Base-by-base conservation (phyloP, 92 coral and sea anemone genomes). In the Paragorgia papillata region DNA sequence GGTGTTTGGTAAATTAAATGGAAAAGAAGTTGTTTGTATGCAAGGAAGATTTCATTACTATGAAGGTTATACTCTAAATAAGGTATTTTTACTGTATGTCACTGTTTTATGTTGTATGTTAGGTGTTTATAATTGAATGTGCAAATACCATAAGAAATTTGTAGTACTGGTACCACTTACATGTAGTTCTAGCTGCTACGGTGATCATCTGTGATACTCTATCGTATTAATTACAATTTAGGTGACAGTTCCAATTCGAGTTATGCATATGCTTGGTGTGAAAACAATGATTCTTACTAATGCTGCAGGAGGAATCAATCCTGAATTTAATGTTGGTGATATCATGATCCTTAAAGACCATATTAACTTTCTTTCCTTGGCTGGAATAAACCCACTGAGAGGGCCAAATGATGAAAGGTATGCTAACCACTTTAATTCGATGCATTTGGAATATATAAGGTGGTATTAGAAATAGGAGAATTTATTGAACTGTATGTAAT, bases 161-260 rank as follows among this genome's bases (percentile, higher is more conserved):
- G n/a, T n/a, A n/a, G n/a, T n/a, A n/a, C n/a, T n/a, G n/a, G n/a
- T n/a, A n/a, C n/a, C n/a, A n/a, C n/a, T n/a, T n/a, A n/a, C n/a
- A n/a, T n/a, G n/a, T n/a, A n/a, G n/a, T n/a, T n/a, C n/a, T n/a
- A n/a, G n/a, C n/a, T n/a, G n/a, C n/a, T n/a, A n/a, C n/a, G n/a
- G n/a, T n/a, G n/a, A n/a, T n/a, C n/a, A n/a, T n/a, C n/a, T n/a
- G n/a, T n/a, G n/a, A n/a, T n/a, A n/a, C n/a, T n/a, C n/a, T n/a
- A n/a, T n/a, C n/a, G n/a, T n/a, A n/a, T n/a, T n/a, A n/a, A n/a
- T n/a, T n/a, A n/a, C 53, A 46, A 6, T 46, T 15, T 46, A 94
- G 98, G 80, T 89, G 50, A 94, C 98, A 17, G 85, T 91, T 34
- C 98, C 98, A 66, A 88, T 94, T 27, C 97, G 98, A 24, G 98